A percentile compares a stretch with the other conserved stretches of the same genome.
Evolutionary conservation across 2,888 invertebrate genomes (phyloP).

Genomic region (Athalia rosae): DNA sequence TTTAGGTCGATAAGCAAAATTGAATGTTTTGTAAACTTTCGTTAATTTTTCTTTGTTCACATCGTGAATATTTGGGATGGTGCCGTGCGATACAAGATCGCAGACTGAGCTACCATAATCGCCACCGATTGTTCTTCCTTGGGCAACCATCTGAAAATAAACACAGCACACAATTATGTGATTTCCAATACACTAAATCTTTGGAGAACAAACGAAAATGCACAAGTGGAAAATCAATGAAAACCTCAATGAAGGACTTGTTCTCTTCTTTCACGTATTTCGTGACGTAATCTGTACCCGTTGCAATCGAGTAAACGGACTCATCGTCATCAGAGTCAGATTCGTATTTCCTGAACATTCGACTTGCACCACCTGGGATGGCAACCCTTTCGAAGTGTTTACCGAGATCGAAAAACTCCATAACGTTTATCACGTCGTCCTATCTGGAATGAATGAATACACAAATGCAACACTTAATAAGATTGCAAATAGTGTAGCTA

Average conservation of each 20-base stretch:
- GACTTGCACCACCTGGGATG: conserved; percentile 24
- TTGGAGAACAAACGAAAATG: neutral
- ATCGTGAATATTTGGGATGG: conserved; percentile 56
- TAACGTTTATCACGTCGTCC: neutral
- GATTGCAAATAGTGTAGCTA: too few relatives aligned
- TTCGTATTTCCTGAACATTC: neutral
- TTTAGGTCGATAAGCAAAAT: conserved; percentile 63
- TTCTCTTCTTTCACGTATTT: conserved; percentile 66
- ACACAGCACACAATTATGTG: neutral
- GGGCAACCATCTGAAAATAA: conserved; percentile 10
- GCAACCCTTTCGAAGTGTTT: neutral
- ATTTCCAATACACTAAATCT: neutral
- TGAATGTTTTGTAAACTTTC: conserved; percentile 67
- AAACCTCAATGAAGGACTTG: conserved; percentile 60
- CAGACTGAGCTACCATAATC: conserved; percentile 48
- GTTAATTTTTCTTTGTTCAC: conserved; percentile 55
- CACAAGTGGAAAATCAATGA: conserved; percentile 17
- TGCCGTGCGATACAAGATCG: conserved; percentile 64
- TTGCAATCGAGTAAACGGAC: conserved; percentile 33
- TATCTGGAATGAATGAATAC: neutral
- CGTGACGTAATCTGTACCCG: conserved; percentile 63
- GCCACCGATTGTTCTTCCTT: neutral
- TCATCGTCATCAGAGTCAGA: conserved; percentile 40
- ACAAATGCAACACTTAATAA: too few relatives aligned
- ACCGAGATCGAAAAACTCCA: conserved; percentile 37